Percentiles rank a stretch among this genome's conserved stretches.
Evolutionary conservation across 2,113 vertebrate genomes (phyloP).

Genomic region (Trogon melanurus): DNA sequence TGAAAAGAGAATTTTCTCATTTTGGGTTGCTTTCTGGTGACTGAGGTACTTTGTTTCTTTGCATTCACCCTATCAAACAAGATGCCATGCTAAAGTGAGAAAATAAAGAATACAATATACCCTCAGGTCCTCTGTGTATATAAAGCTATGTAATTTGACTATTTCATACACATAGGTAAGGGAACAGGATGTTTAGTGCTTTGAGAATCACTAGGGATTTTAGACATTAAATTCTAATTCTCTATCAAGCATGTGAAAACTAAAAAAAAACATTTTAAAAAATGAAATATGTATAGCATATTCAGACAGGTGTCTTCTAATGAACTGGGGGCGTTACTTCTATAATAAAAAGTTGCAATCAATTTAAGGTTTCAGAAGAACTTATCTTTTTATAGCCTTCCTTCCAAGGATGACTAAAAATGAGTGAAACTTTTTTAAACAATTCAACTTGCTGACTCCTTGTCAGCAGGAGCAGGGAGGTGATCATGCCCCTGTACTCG

Average conservation of each 20-base stretch:
- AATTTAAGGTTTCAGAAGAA: neutral
- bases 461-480: too few species aligned
- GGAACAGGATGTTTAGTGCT: neutral
- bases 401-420: neutral
- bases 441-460: neutral
- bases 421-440: neutral
- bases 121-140: neutral
- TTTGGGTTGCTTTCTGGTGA: neutral
- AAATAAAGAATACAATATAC: neutral
- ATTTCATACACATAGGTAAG: neutral
- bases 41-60: neutral
- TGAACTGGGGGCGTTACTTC: neutral
- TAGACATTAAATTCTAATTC: neutral
- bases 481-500: too few species aligned
- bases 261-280: neutral
- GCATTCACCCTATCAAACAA: neutral
- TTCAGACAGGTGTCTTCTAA: neutral
- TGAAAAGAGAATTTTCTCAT: neutral
- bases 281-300: neutral
- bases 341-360: neutral
- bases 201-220: neutral
- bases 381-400: neutral
- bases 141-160: neutral
- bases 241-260: rapidly evolving
- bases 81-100: neutral